Evolutionary conservation across 2,113 vertebrate genomes (phyloP), one percentile per base, ranked within the genome.

Genomic region (Eulemur macaco): DNA sequence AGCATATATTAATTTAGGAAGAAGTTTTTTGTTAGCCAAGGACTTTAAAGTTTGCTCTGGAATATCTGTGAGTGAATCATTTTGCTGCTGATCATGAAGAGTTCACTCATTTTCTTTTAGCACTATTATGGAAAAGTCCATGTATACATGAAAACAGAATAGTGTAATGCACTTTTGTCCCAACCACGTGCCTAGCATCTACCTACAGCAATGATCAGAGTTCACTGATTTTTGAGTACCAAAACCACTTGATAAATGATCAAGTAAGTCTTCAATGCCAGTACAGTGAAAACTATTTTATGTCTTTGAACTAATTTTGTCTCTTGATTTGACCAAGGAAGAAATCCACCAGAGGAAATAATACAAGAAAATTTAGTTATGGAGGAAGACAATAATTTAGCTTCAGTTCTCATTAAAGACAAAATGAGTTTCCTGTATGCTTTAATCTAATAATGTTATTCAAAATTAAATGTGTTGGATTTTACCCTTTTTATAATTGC

Each of bases 241-340:
- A 4, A 92, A 95, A 34, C n/a, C 64, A 96, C 18, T 68, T 96
- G 23, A 86, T 91, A 91, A 73, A 78, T 95, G 34, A 95, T 42
- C 42, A 86, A 11, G 82, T 96, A 95, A 96, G 60, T 47, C 47
- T 88, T 97, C 54, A 69, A 8, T 93, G 45, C 47, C 14, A 81
- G 52, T 77, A 80, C 17, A 94, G 34, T 92, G 64, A 89, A 97
- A 89, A 95, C 68, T 34, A n/a, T 96, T 89, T 94, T 90, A 91
- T 95, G 23, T 92, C 58, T 97, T 96, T 69, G 89, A 96, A 96
- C 68, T 95, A 96, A 95, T 89, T 94, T 97, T 96, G 17, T 94
- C 47, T 97, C n/a, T 95, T 96, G 66, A 96, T 94, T 95, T 96
- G 31, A 87, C 54, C 34, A 86, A 93, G 60, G 64, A 97, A 94